phyloP scores from a whole-genome alignment of 1,140 invertebrate genomes.

The Nasonia vitripennis region DNA sequence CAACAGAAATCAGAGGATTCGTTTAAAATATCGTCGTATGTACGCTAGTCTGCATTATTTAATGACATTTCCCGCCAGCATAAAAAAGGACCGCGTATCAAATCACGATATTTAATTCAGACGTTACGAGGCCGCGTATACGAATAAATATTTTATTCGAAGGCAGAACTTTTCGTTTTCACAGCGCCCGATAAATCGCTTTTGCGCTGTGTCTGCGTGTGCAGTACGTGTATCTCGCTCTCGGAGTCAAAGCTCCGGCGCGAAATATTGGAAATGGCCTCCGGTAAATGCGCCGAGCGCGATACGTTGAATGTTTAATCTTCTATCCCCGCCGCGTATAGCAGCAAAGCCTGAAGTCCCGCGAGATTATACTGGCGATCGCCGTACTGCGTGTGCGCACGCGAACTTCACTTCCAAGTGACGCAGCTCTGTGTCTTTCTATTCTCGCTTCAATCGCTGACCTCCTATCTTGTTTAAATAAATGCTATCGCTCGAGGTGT shows the following conservation, averaged over 20 bases:
- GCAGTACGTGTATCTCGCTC: background rate
- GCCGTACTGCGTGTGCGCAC: constrained; percentile 39
- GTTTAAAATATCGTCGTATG: background rate
- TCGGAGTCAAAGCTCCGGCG: constrained; percentile 56
- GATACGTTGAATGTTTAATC: constrained; percentile 66
- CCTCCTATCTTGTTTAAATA: constrained; percentile 19
- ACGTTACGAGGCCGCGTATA: constrained; percentile 17
- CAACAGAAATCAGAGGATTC: constrained; percentile 57
- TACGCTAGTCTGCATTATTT: background rate
- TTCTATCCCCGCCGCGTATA: constrained; percentile 51
- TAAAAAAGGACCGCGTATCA: constrained; percentile 6
- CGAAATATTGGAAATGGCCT: constrained; percentile 63
- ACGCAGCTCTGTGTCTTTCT: constrained; percentile 1
- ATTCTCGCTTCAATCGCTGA: constrained; percentile 24
- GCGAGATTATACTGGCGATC: constrained; percentile 53
- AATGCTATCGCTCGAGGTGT: background rate
- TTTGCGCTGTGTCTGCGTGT: background rate
- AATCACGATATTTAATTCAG: constrained; percentile 38
- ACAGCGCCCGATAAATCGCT: constrained; percentile 43
- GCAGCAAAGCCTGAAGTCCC: constrained; percentile 57
- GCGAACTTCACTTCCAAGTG: background rate
- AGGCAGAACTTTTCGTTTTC: constrained; percentile 46
- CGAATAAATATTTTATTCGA: constrained; percentile 43
- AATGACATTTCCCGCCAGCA: background rate
- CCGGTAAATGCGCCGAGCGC: constrained; percentile 61